phyloP scores from a whole-genome alignment of 2,797 vertebrate species.

The Eulemur mongoz region DNA sequence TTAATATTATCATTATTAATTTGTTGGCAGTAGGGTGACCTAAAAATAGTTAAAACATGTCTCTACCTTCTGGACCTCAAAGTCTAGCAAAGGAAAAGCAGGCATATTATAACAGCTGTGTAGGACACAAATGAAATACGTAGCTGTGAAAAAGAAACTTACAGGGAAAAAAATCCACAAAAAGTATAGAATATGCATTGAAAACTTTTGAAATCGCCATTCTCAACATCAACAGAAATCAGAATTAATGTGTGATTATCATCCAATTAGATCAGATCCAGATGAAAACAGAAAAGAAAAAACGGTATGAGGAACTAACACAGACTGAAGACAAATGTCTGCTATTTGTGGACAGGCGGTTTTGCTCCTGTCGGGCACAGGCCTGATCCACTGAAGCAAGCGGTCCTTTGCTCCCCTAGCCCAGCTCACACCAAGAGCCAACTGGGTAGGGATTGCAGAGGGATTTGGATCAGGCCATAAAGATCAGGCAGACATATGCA shows the following conservation, averaged over 20 bases:
- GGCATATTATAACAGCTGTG: background rate
- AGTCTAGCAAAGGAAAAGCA: background rate
- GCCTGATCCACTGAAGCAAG: background rate
- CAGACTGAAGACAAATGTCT: background rate
- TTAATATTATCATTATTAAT: background rate
- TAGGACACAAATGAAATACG: background rate
- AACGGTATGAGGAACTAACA: background rate
- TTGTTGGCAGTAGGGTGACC: background rate
- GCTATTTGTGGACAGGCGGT: background rate
- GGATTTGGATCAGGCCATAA: background rate
- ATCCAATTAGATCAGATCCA: background rate
- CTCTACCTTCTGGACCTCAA: background rate
- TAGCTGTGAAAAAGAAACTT: background rate
- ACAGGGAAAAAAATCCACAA: background rate
- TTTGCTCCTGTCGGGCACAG: background rate
- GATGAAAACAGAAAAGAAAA: background rate
- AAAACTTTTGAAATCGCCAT: background rate
- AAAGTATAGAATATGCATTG: background rate
- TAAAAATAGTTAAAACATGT: background rate
- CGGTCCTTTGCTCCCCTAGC: background rate
- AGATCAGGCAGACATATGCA: background rate
- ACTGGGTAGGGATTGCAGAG: accelerated
- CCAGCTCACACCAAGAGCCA: background rate
- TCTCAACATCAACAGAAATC: background rate
- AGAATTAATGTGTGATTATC: background rate